phyloP scores from a whole-genome alignment of 35 echinoderm and acorn worm genomes.

The Heliocidaris tuberculata region DNA sequence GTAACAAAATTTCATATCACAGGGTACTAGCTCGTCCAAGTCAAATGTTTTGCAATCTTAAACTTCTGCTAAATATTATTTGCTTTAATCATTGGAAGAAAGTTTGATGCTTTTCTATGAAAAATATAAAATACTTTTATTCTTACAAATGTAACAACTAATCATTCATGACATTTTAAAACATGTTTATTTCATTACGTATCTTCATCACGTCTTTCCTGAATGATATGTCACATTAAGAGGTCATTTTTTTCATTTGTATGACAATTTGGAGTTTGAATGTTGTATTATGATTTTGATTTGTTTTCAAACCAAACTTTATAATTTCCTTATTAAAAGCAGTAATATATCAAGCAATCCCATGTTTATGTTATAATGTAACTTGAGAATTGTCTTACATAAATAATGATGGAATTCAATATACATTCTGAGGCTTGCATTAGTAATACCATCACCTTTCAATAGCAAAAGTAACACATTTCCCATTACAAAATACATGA shows the following conservation, averaged over 20 bases:
- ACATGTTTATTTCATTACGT: background rate
- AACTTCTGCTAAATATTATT: too few relatives aligned
- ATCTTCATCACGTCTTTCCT: background rate
- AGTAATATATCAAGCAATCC: too few relatives aligned
- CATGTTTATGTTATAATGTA: background rate
- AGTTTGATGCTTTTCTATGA: too few relatives aligned
- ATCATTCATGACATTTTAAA: too few relatives aligned
- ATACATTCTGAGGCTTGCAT: background rate
- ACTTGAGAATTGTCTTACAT: background rate
- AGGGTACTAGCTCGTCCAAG: too few relatives aligned
- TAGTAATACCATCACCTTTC: background rate
- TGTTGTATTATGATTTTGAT: background rate
- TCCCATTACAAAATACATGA: background rate
- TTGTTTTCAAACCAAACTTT: background rate
- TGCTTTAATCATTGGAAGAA: too few relatives aligned
- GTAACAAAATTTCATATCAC: too few relatives aligned
- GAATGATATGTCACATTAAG: background rate
- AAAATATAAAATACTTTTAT: background rate
- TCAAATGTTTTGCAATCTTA: too few relatives aligned
- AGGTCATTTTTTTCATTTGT: background rate
- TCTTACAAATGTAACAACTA: too few relatives aligned
- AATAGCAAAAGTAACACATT: background rate
- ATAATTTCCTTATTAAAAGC: too few relatives aligned
- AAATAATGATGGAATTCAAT: background rate
- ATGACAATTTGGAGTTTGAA: background rate